Evolutionary conservation across 2,113 vertebrate genomes (phyloP), one percentile per base, ranked within the genome.

Genomic region (Trogon melanurus): DNA sequence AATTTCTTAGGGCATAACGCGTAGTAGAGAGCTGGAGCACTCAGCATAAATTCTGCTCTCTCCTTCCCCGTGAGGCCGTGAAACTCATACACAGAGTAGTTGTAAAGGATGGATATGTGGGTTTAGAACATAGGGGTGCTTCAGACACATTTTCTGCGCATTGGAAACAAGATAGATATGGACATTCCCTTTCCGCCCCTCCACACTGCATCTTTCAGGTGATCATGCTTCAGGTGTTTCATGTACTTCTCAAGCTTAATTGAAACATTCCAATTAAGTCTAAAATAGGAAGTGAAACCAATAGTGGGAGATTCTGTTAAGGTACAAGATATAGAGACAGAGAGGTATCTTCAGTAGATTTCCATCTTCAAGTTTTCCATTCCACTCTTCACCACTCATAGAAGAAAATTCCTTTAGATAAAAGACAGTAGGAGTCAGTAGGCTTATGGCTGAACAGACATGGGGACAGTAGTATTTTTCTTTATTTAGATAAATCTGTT

Each of bases 31-130:
- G 53, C 47, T 58, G 66, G 66, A 91, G 66, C 50, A 88, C 78
- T 95, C 89, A 86, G 48, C 1, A 3, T 69, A 87, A 95, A 93
- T 87, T 58, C 51, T 56, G 7, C 12, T 88, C 20, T 70, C 61
- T 60, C 32, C 60, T 62, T 84, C 69, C 62, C 21, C 14, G 5
- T 1, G 7, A 74, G 26, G 47, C 36, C 44, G 19, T 86, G 71
- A 74, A 38, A 53, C 27, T 45, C 2, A 67, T 18, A 62, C 6
- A 62, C 29, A 56, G 27, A 65, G 47, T 10, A 70, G 32, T 17
- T 88, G 45, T n/a, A 32, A 70, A 80, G 72, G 34, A 51, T 36
- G 76, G 23, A 7, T 16, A 25, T 25, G 36, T 41, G 44, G 19
- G 53, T 7, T 60, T 34, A 47, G 47, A 78, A 27, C n/a, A 30